Percentiles rank a stretch among this genome's conserved stretches.
Conservation (phyloP, 1,140 invertebrate genomes). For the Tetranychus urticae region DNA sequence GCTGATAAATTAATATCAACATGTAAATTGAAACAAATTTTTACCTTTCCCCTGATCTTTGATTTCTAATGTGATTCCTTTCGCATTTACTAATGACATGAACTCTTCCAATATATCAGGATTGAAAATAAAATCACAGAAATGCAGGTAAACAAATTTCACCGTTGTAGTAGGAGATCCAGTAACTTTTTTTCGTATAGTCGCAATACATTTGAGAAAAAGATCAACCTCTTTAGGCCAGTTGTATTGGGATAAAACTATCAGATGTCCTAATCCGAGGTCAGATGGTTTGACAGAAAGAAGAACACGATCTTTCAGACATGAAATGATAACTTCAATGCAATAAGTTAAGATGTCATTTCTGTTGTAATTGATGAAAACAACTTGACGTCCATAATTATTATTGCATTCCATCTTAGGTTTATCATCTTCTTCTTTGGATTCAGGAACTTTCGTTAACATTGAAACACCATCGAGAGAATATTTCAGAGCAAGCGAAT, state of each 20-base stretch:
- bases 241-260: constrained; percentile 8
- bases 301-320: constrained; percentile 2
- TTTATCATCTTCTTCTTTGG: background rate
- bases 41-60: background rate
- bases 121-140: constrained; percentile 20
- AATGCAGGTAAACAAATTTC: constrained; percentile 12
- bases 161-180: constrained; percentile 5
- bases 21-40: background rate
- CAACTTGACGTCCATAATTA: background rate
- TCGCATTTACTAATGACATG: constrained; percentile 3
- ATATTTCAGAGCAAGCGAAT: background rate
- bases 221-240: constrained; percentile 6
- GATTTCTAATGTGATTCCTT: constrained; percentile 16
- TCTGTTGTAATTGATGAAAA: background rate
- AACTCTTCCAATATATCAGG: constrained; percentile 29
- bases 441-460: background rate
- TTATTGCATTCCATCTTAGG: background rate
- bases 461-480: background rate
- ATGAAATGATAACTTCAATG: constrained; percentile 2
- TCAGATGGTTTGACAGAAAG: constrained; percentile 1
- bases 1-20: too few relatives aligned
- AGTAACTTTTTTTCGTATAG: background rate
- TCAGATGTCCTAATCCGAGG: constrained; percentile 5
- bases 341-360: constrained; percentile 1
- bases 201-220: background rate